Base-by-base conservation (phyloP, 2,888 invertebrate species). In the Clanis bilineata region DNA sequence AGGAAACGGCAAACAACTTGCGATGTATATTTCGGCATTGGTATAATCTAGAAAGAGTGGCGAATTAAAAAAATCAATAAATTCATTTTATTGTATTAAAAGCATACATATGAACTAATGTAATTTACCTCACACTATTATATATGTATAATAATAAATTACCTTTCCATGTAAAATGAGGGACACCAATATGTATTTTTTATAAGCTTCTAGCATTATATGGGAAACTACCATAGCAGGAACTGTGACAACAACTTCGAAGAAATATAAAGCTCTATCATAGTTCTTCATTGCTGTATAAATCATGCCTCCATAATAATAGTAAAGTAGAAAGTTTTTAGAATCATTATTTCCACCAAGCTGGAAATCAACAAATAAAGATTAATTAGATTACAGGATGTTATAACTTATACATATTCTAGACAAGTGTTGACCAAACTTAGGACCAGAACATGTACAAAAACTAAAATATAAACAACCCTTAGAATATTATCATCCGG, bases 231-330 rank as follows among this genome's bases (percentile, higher is more conserved):
- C 97, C 92, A 96, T 94, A 32, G 98, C 97, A 2, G 98, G 98
- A n/a, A 98, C 98, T 25, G 98, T 98, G 62, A 98, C 95, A 61
- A 97, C 98, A 18, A 98, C 97, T 94, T 99, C 98, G 86, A 97
- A 98, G 88, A 98, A 98, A 87, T 98, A 98, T 64, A 98, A 90
- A 7, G 98, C 98, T 78, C 98, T 94, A 70, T 98, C 97, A 81
- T 97, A 97, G 79, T 98, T 97, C 84, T 98, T 98, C 74, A 98
- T 89, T 10, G 97, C 97, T 59, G 98, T 95, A 85, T 98, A 99
- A 70, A 99, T 97, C 97, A 99, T 98, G 57, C 99, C 99, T 61
- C 98, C 98, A 82, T 99, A 99, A 85, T 99, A 99, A 83, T 97
- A 99, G 85, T 98, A 99, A 0, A 98, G 93, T 57, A 99, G 93